A percentile compares a stretch with the other conserved stretches of the same genome.
Evolutionary conservation across 1,140 invertebrate genomes (phyloP).

Genomic region (Maniola jurtina): DNA sequence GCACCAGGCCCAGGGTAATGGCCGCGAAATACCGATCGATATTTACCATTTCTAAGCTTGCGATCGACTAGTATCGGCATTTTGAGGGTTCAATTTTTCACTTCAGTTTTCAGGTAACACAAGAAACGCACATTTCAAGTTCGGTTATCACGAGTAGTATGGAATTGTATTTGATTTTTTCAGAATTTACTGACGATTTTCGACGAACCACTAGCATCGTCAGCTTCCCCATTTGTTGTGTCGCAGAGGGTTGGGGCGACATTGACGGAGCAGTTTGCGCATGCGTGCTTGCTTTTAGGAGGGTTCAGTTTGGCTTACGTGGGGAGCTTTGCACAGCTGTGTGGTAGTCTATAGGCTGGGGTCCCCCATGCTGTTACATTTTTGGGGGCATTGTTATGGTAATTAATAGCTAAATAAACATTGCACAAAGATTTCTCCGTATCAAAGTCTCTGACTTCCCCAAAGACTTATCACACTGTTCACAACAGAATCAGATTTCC

Average conservation of each 20-base stretch:
- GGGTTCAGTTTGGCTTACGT: constrained; percentile 58
- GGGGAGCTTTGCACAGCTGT: constrained; percentile 69
- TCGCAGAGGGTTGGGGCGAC: constrained; percentile 48
- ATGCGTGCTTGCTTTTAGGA: constrained; percentile 66
- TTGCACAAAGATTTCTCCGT: not conserved
- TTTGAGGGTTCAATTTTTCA: constrained; percentile 28
- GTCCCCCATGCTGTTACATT: constrained; percentile 39
- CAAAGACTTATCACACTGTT: too few relatives aligned
- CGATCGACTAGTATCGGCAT: constrained; percentile 68
- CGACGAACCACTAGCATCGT: constrained; percentile 53
- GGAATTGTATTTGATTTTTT: constrained; percentile 28
- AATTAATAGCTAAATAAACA: not conserved
- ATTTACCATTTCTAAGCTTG: constrained; percentile 70
- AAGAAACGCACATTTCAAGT: constrained; percentile 53
- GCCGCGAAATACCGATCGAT: constrained; percentile 65
- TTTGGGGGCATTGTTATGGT: constrained; percentile 30
- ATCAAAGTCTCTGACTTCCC: too few relatives aligned
- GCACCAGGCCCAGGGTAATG: constrained; percentile 46
- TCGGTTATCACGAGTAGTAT: constrained; percentile 30
- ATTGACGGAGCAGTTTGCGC: constrained; percentile 58
- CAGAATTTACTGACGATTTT: constrained; percentile 37
- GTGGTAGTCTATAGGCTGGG: constrained; percentile 24
- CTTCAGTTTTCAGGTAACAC: constrained; percentile 50
- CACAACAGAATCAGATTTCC: too few relatives aligned
- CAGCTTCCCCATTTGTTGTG: constrained; percentile 49